These are phyloP conservation scores for Agrochola litura DNA, from an alignment of 2,888 invertebrate genomes.

Conservation along the genomic window DNA sequence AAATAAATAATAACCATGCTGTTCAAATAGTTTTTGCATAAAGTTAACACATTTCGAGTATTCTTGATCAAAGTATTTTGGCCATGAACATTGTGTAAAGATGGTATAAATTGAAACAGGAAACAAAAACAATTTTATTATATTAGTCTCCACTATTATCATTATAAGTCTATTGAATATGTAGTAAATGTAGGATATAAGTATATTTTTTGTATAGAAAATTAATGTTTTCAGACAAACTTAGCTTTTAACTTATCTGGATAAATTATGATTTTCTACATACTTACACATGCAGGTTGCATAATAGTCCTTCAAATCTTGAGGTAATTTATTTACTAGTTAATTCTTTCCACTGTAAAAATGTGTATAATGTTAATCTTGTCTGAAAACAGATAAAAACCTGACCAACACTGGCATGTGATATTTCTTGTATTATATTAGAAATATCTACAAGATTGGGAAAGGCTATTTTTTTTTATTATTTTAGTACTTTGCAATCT, in stretches of 20 bases:
- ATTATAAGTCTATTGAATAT: constrained; percentile 24
- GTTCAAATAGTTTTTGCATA: constrained; percentile 51
- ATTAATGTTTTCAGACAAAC: constrained; percentile 36
- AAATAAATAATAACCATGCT: constrained; percentile 40
- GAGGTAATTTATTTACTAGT: not conserved
- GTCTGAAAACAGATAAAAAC: constrained; percentile 35
- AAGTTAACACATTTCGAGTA: constrained; percentile 16
- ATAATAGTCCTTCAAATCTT: not conserved
- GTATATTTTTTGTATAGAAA: constrained; percentile 52
- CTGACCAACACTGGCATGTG: constrained; percentile 25
- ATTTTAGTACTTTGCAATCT: constrained; percentile 27
- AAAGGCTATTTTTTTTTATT: constrained; percentile 14
- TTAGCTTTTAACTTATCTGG: not conserved
- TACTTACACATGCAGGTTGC: not conserved
- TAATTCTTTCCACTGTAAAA: not conserved
- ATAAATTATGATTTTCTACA: not conserved
- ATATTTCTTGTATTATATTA: constrained; percentile 25
- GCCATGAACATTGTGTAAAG: constrained; percentile 20
- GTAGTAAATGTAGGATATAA: constrained; percentile 52
- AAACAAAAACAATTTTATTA: constrained; percentile 43
- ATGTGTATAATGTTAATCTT: not conserved
- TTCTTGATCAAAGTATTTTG: constrained; percentile 7
- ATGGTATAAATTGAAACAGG: constrained; percentile 11
- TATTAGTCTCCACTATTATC: constrained; percentile 32
- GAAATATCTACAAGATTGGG: constrained; percentile 5